Base-by-base conservation (phyloP, 2,888 invertebrate species). In the Abrostola triplasia region DNA sequence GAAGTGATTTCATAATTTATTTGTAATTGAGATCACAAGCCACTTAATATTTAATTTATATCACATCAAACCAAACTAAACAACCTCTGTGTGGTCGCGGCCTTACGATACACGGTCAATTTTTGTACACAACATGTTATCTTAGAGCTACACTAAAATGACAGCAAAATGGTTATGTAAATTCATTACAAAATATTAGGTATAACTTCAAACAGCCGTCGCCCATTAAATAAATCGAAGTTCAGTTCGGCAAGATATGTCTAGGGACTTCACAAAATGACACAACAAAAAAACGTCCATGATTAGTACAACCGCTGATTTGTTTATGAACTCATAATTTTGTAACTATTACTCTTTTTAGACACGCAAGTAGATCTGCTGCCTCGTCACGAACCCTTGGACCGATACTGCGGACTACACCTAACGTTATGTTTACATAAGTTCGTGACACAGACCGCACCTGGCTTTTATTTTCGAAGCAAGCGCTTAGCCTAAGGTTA, bases 11-110 rank as follows among this genome's bases (percentile, higher is more conserved):
- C 73, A 87, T 84, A 85, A 84, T 90, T 89, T 91, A 90, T 92
- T 91, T 74, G 79, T 86, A 86, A 90, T 84, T 93, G 94, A 93
- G 94, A 93, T 94, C 94, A 92, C 92, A 91, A 91, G 82, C 86
- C 84, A 90, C 89, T 88, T 90, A 86, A 67, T 88, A 88, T 87
- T 88, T 88, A 88, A 88, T 82, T 85, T 84, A 86, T 81, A 88
- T 87, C 83, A 89, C 86, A 83, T 77, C 79, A 81, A 80, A 82
- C 59, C 59, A 83, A 87, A 85, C 76, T 76, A 83, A 78, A 82
- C 79, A 82, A 76, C 73, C 67, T 68, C 59, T 65, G 77, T 72
- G 40, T 67, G 49, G 59, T 63, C 61, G 64, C 64, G 54, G 37
- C 36, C 54, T 58, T 60, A 79, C 68, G 71, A 73, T 74, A 74